Evolutionary conservation across 1,140 invertebrate genomes (phyloP).

Genomic region (Drosophila mayri): DNA sequence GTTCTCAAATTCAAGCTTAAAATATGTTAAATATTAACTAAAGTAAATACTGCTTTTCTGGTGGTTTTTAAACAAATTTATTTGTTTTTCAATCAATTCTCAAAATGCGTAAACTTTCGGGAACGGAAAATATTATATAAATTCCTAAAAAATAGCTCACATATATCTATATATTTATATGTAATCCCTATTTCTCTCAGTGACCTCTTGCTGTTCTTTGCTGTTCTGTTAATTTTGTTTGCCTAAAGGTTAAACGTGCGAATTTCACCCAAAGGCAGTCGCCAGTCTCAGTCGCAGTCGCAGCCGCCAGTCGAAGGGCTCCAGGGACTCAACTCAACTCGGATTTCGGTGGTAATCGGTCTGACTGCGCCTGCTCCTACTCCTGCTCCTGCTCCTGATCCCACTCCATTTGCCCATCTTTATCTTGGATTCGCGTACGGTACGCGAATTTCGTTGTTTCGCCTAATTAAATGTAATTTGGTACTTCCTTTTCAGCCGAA

Average conservation of each 20-base stretch:
- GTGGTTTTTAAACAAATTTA: too few species aligned
- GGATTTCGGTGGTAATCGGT: constrained; percentile 79
- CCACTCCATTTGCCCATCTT: constrained; percentile 38
- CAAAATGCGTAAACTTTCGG: neutral
- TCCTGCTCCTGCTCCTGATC: constrained; percentile 33
- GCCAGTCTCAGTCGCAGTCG: neutral
- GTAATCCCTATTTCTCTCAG: neutral
- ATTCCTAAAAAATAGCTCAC: neutral
- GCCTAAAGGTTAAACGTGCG: constrained; percentile 84
- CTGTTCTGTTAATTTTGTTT: constrained; percentile 65
- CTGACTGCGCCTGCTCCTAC: constrained; percentile 52
- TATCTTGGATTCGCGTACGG: constrained; percentile 61
- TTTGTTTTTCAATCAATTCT: too few species aligned
- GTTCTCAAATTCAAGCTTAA: neutral
- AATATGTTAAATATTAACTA: neutral
- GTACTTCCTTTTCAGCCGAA: constrained; percentile 84
- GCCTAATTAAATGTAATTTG: constrained; percentile 85
- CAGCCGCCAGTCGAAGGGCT: constrained; percentile 32
- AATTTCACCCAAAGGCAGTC: constrained; percentile 76
- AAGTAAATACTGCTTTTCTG: too few species aligned
- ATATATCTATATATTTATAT: too few species aligned
- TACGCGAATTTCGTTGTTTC: constrained; percentile 76
- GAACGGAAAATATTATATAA: neutral
- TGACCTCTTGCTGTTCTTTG: constrained; percentile 42
- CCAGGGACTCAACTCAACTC: constrained; percentile 37